Conservation (phyloP, 2,113 vertebrate genomes). For the Rhabdomys dilectus region DNA sequence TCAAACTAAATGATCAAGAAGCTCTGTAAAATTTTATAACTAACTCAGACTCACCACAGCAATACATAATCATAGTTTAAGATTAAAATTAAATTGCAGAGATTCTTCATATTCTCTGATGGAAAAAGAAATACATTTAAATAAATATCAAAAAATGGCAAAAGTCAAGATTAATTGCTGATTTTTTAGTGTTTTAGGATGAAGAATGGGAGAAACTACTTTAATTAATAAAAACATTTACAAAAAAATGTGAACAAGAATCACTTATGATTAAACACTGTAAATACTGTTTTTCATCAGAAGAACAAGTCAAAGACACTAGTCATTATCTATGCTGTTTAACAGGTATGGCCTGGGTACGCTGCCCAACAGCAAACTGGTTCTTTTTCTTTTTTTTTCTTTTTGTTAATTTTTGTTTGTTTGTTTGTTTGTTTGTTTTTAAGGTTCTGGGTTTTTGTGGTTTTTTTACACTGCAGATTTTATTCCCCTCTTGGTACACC, state of each 20-base stretch:
- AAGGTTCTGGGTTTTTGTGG: no score
- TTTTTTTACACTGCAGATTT: no score
- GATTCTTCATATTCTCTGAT: neutral
- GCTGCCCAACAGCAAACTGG: neutral
- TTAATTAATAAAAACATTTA: neutral
- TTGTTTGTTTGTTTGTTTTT: no score
- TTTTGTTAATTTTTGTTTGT: no score
- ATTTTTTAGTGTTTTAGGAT: neutral
- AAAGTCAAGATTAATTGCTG: neutral
- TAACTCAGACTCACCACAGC: neutral
- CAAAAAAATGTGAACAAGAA: neutral
- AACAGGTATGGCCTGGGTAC: neutral
- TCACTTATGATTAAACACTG: neutral
- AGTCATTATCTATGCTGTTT: neutral
- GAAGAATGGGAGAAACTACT: neutral
- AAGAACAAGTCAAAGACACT: neutral
- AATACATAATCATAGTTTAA: neutral
- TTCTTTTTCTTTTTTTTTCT: neutral
- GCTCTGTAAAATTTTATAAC: neutral
- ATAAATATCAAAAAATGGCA: conserved; percentile 1
- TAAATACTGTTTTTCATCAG: neutral
- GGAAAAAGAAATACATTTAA: neutral
- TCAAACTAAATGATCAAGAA: neutral
- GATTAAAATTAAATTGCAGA: conserved; percentile 6
- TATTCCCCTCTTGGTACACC: no score